Evolutionary conservation across 1,140 invertebrate species (phyloP).

Genomic region (Venustaconcha ellipsiformis): DNA sequence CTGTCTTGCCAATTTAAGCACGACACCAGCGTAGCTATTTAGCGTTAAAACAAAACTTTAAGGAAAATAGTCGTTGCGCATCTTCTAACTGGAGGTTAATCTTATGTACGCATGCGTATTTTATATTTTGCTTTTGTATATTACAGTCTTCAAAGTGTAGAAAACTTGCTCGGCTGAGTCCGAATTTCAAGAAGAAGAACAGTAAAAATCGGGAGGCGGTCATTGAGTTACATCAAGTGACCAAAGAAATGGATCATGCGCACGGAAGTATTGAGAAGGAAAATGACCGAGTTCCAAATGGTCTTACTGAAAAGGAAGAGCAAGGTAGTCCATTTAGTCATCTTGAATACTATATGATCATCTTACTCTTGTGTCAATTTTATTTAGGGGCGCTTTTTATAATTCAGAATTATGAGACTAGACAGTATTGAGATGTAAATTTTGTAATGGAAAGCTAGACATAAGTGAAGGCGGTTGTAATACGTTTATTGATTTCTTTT

Average conservation of each 20-base stretch:
- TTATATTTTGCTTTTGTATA: neutral
- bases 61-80: too few species aligned
- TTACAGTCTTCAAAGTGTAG: conserved; percentile 33
- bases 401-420: neutral
- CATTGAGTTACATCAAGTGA: neutral
- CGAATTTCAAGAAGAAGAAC: conserved; percentile 28
- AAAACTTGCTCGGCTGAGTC: conserved; percentile 26
- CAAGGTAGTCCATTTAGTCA: neutral
- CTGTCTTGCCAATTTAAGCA: too few species aligned
- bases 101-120: too few species aligned
- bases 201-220: conserved; percentile 3
- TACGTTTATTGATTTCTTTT: too few species aligned
- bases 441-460: neutral
- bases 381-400: neutral
- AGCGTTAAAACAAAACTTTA: too few species aligned
- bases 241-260: conserved; percentile 11
- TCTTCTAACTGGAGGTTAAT: too few species aligned
- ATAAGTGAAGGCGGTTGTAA: too few species aligned
- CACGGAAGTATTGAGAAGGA: neutral
- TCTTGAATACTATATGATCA: neutral
- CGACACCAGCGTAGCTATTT: too few species aligned
- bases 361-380: neutral
- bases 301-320: conserved; percentile 13
- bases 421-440: neutral
- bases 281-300: conserved; percentile 28